Conservation (phyloP, 2,888 invertebrate species). For the Caenorhabditis sp. region DNA sequence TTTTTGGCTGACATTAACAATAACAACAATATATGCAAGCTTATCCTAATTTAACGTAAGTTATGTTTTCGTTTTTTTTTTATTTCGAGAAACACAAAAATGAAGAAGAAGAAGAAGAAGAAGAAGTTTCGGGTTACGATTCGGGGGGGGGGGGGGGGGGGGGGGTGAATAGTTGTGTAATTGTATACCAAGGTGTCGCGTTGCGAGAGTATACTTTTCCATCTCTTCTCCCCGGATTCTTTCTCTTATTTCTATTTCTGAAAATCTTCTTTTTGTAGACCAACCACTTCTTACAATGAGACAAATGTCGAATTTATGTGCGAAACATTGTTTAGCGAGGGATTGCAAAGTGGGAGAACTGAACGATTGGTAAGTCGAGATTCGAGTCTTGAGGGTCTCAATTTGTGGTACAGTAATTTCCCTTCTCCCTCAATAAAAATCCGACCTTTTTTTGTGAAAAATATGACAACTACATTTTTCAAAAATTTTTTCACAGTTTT, state of each 20-base stretch:
- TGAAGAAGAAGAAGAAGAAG: background rate
- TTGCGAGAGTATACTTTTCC: slow-evolving; percentile 19
- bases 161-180: slow-evolving; percentile 19
- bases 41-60: background rate
- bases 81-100: background rate
- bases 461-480: no score
- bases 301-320: slow-evolving; percentile 55
- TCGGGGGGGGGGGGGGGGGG: background rate
- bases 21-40: background rate
- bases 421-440: no score
- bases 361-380: slow-evolving; percentile 50
- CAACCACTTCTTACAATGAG: slow-evolving; percentile 50
- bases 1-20: no score
- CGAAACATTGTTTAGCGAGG: slow-evolving; percentile 55
- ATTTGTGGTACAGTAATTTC: no score
- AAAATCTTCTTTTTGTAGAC: slow-evolving; percentile 18
- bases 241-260: background rate
- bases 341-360: slow-evolving; percentile 46
- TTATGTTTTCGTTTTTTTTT: background rate
- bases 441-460: no score
- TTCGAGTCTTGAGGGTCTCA: no score
- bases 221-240: slow-evolving; percentile 3
- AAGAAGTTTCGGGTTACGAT: slow-evolving; percentile 38
- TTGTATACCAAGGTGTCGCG: slow-evolving; percentile 30
- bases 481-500: no score